Conservation (phyloP, 2,113 vertebrate genomes). For the Cranoglanis bouderius region DNA sequence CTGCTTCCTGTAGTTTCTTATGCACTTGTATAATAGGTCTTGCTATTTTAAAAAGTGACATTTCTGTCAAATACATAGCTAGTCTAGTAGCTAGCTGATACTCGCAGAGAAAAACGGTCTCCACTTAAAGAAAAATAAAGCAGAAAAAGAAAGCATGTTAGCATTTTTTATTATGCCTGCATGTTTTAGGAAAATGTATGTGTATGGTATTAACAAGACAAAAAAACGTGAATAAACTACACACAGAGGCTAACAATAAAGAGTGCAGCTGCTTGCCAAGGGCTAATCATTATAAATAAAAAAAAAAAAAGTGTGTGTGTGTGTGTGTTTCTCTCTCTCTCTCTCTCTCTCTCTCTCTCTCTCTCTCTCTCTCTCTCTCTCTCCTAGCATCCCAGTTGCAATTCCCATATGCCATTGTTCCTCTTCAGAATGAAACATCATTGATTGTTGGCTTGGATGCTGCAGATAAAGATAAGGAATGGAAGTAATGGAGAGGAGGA, state of each 20-base stretch:
- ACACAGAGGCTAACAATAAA: neutral
- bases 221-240: neutral
- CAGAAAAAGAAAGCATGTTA: neutral
- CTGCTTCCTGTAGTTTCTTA: neutral
- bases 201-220: neutral
- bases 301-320: neutral
- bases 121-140: neutral
- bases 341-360: conserved; percentile 10
- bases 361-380: neutral
- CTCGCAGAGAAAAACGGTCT: neutral
- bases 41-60: neutral
- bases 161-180: neutral
- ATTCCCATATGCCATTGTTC: conserved; percentile 68
- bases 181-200: neutral
- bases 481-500: conserved; percentile 48
- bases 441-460: conserved; percentile 75
- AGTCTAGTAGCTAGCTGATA: neutral
- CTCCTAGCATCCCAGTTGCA: conserved; percentile 63
- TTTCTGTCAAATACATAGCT: neutral
- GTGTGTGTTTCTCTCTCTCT: neutral
- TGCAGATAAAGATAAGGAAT: conserved; percentile 45
- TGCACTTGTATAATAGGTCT: neutral
- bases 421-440: conserved; percentile 71
- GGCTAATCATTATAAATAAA: neutral
- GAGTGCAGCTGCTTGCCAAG: neutral